phyloP scores from a whole-genome alignment of 92 coral and sea anemone species.

The Parazoanthus swiftii region DNA sequence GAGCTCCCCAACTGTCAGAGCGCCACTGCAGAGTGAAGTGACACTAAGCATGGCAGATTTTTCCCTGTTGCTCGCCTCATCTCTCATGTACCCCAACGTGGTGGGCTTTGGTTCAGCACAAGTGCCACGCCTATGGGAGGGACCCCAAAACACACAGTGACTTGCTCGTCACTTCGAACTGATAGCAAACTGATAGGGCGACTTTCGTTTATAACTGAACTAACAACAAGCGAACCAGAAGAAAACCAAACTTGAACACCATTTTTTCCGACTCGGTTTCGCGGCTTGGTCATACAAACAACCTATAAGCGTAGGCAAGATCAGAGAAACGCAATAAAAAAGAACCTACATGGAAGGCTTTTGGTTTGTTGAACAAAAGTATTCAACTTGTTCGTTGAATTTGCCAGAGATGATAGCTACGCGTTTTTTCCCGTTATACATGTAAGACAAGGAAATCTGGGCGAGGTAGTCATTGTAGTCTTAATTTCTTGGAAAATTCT shows the following conservation, averaged over 20 bases:
- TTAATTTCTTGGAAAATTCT: too few relatives aligned
- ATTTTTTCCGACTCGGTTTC: background rate
- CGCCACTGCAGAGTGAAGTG: slow-evolving; percentile 17
- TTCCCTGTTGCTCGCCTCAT: slow-evolving; percentile 24
- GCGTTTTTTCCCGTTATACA: too few relatives aligned
- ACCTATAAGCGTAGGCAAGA: background rate
- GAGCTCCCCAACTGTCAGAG: background rate
- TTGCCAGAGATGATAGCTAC: too few relatives aligned
- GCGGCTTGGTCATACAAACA: background rate
- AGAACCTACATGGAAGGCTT: background rate
- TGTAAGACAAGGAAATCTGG: too few relatives aligned
- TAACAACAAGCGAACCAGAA: background rate
- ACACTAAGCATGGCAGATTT: slow-evolving; percentile 33
- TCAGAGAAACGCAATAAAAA: too few relatives aligned
- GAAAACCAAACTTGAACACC: background rate
- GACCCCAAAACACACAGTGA: slow-evolving; percentile 19
- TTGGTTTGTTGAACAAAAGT: background rate
- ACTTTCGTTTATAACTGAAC: background rate
- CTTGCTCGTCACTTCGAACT: background rate
- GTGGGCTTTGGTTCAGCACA: slow-evolving; percentile 9
- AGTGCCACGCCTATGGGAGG: background rate
- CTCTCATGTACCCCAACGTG: slow-evolving; percentile 29
- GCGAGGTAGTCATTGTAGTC: too few relatives aligned
- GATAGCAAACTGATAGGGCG: background rate
- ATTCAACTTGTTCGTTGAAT: background rate